Evolutionary conservation across 2,113 vertebrate genomes (phyloP).

Genomic region (Chloroceryle aenea): DNA sequence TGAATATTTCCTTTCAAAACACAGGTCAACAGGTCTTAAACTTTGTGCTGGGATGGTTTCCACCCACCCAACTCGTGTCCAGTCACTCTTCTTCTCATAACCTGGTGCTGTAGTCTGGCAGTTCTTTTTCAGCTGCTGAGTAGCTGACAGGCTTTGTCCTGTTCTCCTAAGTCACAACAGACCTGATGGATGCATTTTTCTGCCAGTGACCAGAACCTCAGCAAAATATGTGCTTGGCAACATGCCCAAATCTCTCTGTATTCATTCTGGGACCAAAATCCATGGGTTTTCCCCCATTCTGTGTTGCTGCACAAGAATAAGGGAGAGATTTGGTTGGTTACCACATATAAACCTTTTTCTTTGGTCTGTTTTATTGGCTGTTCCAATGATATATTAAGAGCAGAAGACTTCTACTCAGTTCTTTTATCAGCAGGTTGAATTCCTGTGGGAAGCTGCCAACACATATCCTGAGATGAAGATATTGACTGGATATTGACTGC

Average conservation of each 20-base stretch:
- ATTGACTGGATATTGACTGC: background rate
- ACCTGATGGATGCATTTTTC: background rate
- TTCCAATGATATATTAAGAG: background rate
- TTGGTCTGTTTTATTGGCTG: background rate
- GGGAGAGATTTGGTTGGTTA: background rate
- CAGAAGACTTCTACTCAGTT: background rate
- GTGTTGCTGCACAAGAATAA: background rate
- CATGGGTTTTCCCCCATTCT: background rate
- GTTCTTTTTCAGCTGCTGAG: background rate
- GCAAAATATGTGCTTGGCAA: background rate
- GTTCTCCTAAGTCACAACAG: background rate
- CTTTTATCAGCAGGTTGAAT: background rate
- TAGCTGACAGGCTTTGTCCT: background rate
- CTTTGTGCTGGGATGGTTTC: background rate
- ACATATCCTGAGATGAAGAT: background rate
- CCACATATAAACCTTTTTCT: rapidly evolving
- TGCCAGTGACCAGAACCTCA: background rate
- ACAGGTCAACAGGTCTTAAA: background rate
- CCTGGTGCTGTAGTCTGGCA: background rate
- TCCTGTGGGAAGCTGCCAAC: background rate
- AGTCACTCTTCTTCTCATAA: background rate
- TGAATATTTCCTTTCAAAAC: background rate
- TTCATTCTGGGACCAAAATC: background rate
- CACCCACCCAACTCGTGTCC: background rate
- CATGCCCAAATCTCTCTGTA: background rate